phyloP scores from a whole-genome alignment of 53 echinoderm and acorn worm genomes.

The Luidia sarsii region DNA sequence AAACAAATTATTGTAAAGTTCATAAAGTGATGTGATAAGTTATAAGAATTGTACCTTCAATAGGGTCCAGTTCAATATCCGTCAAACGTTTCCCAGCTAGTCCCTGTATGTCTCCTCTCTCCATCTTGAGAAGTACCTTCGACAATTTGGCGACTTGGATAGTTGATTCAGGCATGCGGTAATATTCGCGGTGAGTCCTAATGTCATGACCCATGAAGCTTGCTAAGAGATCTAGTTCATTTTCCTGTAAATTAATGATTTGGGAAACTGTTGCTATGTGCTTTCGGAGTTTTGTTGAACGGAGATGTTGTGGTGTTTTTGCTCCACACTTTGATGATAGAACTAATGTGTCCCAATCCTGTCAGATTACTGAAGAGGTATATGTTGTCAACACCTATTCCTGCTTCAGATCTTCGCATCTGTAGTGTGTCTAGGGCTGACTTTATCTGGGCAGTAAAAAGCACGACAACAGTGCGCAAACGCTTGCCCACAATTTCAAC shows the following conservation, averaged over 20 bases:
- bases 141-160: constrained; percentile 76
- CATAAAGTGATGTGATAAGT: no score
- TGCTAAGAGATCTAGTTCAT: constrained; percentile 75
- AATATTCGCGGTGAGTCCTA: constrained; percentile 67
- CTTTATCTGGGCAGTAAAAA: neutral
- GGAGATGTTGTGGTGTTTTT: constrained; percentile 28
- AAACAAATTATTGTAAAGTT: no score
- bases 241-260: constrained; percentile 68
- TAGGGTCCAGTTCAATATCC: constrained; percentile 64
- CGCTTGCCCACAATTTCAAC: constrained; percentile 16
- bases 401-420: neutral
- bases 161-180: constrained; percentile 64
- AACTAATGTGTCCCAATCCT: constrained; percentile 32
- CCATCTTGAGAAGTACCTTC: constrained; percentile 66
- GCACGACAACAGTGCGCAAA: constrained; percentile 5
- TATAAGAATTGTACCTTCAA: no score
- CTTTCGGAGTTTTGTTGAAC: constrained; percentile 66
- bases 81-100: constrained; percentile 65
- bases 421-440: neutral
- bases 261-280: constrained; percentile 60
- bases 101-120: constrained; percentile 47
- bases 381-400: neutral
- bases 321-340: constrained; percentile 58
- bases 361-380: constrained; percentile 1
- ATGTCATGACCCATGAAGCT: constrained; percentile 77